Conservation (phyloP, 2,113 vertebrate genomes). For the Romanogobio albipinnatus region DNA sequence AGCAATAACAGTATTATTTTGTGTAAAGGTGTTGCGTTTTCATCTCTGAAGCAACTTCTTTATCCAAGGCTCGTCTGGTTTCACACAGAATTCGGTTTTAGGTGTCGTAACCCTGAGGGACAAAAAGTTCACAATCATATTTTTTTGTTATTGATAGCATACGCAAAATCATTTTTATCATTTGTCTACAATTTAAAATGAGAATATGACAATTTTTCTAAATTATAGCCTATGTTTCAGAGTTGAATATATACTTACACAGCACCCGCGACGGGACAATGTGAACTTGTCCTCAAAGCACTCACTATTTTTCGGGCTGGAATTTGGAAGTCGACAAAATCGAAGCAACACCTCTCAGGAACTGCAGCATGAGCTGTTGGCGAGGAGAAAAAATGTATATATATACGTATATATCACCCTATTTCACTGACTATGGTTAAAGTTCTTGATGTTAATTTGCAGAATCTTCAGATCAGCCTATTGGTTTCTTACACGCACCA, state of each 20-base stretch:
- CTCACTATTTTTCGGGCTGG: neutral
- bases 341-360: slow-evolving; percentile 3
- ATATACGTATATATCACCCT: too few relatives aligned
- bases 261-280: neutral
- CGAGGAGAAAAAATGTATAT: neutral
- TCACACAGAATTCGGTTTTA: neutral
- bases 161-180: neutral
- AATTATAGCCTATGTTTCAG: neutral
- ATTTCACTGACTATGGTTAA: too few relatives aligned
- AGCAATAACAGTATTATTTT: neutral
- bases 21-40: neutral
- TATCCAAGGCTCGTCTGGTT: neutral
- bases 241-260: slow-evolving; percentile 34
- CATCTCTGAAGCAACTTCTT: neutral
- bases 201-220: neutral
- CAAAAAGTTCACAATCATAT: neutral
- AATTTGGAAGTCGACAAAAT: neutral
- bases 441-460: too few relatives aligned
- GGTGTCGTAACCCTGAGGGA: slow-evolving; percentile 25
- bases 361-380: neutral
- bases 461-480: neutral
- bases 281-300: neutral
- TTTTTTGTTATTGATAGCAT: neutral
- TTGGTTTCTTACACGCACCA: neutral
- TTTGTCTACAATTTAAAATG: neutral